These are phyloP conservation scores for Drosophila eugracilis DNA, from an alignment of 1,140 invertebrate species.

Conservation along the genomic window DNA sequence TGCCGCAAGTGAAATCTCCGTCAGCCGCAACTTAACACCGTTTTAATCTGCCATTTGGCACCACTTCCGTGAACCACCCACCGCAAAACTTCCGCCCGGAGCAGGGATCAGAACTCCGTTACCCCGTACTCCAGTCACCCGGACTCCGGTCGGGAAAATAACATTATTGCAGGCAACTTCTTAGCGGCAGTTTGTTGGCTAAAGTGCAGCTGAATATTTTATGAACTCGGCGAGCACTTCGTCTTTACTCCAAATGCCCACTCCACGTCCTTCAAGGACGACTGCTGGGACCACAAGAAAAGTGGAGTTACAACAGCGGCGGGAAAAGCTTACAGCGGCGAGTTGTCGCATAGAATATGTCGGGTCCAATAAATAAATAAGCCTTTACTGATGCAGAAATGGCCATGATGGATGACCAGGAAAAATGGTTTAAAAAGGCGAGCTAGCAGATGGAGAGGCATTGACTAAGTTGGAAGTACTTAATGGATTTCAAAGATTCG, in stretches of 20 bases:
- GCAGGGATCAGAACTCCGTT: constrained; percentile 17
- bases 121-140: constrained; percentile 4
- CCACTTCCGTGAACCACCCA: constrained; percentile 59
- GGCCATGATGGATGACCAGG: constrained; percentile 1
- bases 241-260: constrained; percentile 62
- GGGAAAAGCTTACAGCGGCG: constrained; percentile 34
- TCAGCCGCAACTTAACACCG: constrained; percentile 73
- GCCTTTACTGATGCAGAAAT: constrained; percentile 29
- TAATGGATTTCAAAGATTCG: too few relatives aligned
- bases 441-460: too few relatives aligned
- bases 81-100: constrained; percentile 51
- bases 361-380: constrained; percentile 64
- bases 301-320: constrained; percentile 21
- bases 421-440: too few relatives aligned
- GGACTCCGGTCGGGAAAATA: constrained; percentile 61
- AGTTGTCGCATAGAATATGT: constrained; percentile 53
- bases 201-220: constrained; percentile 81
- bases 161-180: constrained; percentile 78
- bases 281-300: constrained; percentile 13
- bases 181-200: constrained; percentile 74
- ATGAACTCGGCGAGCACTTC: constrained; percentile 76
- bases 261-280: constrained; percentile 13
- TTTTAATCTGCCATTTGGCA: constrained; percentile 81
- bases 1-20: constrained; percentile 51
- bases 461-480: too few relatives aligned